Conservation (phyloP, 2,888 invertebrate species). For the Dicyrtoma fusca region DNA sequence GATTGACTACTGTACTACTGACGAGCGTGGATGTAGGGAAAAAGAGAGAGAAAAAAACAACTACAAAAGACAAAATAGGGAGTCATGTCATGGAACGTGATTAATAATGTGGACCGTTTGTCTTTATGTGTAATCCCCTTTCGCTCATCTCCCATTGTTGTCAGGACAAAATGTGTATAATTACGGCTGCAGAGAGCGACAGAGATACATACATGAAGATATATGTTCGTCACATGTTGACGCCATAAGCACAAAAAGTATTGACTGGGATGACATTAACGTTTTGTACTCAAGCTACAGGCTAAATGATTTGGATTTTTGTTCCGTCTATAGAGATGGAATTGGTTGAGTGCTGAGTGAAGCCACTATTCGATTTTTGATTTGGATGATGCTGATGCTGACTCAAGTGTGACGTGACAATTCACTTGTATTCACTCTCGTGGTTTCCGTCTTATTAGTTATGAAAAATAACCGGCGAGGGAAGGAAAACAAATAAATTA, state of each 20-base stretch:
- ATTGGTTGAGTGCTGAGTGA: neutral
- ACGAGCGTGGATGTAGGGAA: neutral
- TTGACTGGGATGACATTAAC: neutral
- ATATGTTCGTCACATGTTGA: no score
- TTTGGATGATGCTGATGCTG: neutral
- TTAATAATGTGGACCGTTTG: constrained; percentile 34
- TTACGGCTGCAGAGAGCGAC: neutral
- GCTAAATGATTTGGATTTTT: neutral
- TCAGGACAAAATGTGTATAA: neutral
- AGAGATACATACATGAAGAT: neutral
- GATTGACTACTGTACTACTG: neutral
- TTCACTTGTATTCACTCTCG: neutral
- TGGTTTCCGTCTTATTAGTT: no score
- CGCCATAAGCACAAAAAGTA: neutral
- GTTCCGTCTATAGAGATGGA: neutral
- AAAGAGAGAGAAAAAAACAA: neutral
- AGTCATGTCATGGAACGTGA: constrained; percentile 38
- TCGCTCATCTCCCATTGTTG: constrained; percentile 11
- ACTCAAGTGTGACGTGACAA: constrained; percentile 34
- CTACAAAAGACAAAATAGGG: constrained; percentile 6
- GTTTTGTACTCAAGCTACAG: neutral
- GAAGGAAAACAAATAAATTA: no score
- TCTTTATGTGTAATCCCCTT: neutral
- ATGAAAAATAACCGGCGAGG: neutral
- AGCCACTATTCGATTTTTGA: no score